Base-by-base conservation (phyloP, 1,140 invertebrate species). In the Schlechtendalia chinensis region DNA sequence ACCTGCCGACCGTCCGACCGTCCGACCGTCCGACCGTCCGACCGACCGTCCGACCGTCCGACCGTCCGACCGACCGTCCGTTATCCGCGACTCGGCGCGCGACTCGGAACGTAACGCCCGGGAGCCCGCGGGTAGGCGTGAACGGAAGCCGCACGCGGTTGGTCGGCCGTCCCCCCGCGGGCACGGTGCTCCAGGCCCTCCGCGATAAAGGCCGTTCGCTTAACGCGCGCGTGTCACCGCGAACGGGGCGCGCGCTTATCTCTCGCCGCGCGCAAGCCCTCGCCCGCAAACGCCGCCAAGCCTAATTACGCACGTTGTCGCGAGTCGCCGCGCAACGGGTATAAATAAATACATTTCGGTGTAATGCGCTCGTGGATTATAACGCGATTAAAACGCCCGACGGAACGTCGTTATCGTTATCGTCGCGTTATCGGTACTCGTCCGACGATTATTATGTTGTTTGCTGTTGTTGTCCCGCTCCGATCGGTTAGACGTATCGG, bases 101-200 rank as follows among this genome's bases (percentile, higher is more conserved):
- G 27, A 39, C 3, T 39, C 32, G 17, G 16, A 17, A 14, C 19
- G 27, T 11, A 12, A 10, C 5, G 32, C 1, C 11, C 22, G 67
- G 22, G 56, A 39, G 56, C 16, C 14, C 1, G 47, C 16, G n/a
- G 67, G 22, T 61, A 79, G 75, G 75, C 75, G 75, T 79, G 75
- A 50, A 63, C 75, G 75, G 75, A 79, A 79, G 61, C 75, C 75
- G 39, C 63, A 79, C 22, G 58, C 75, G 75, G 58, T 79, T 79
- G 72, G 74, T 77, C 74, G 74, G 24, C 24, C 0, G 11, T 72
- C 24, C 6, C 67, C 24, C 6, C 67, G 5, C 8, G 24, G 24
- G n/a, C n/a, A 29, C 24, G 24, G 69, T 79, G 50, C 29, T 79
- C 39, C n/a, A n/a, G 58, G 72, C 72, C 72, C 72, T 77, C 32